Evolutionary conservation across 2,888 invertebrate species (phyloP), one percentile per base, ranked within the genome.

Genomic region (Drosophila demipolita): DNA sequence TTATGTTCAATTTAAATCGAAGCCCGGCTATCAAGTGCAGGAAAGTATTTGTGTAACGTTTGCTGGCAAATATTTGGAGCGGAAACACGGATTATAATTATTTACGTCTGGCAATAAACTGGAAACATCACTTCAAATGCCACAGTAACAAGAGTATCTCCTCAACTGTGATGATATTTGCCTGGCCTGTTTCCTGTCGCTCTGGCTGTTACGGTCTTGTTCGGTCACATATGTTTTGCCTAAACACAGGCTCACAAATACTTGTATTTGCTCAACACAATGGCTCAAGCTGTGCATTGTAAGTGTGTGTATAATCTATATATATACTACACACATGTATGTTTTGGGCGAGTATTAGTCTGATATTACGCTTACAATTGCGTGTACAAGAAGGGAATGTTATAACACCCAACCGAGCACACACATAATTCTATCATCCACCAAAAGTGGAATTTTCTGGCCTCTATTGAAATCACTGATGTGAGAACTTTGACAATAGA

Each of bases 401-500:
- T 80, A 80, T 87, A 73, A 74, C 90, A 82, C 61, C 82, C 66
- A 62, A 87, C 58, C 73, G 85, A 55, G 26, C 55, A 38, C 26
- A 38, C 55, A 54, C 20, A 9, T 36, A 53, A 40, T 60, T 61
- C 52, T 66, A 71, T 53, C 59, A 67, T 50, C 20, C 42, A 26
- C 42, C 42, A 32, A 35, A 33, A 12, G 7, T 40, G 20, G 12
- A 36, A 60, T 38, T 32, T 36, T 54, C 50, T 42, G 45, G 49
- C 54, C 53, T 49, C 35, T 23, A 15, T 40, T 57, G 72, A 65
- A 74, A 53, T 80, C 83, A 73, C 40, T 82, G 88, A 86, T 78
- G 88, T 87, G 82, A 78, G 66, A 67, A 71, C 57, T 75, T 68
- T 72, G 60, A 72, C 80, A 75, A 82, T 78, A 80, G 66, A 76